These are phyloP conservation scores for Diabrotica virgifera DNA, from an alignment of 1,140 invertebrate species.

Conservation along the genomic window DNA sequence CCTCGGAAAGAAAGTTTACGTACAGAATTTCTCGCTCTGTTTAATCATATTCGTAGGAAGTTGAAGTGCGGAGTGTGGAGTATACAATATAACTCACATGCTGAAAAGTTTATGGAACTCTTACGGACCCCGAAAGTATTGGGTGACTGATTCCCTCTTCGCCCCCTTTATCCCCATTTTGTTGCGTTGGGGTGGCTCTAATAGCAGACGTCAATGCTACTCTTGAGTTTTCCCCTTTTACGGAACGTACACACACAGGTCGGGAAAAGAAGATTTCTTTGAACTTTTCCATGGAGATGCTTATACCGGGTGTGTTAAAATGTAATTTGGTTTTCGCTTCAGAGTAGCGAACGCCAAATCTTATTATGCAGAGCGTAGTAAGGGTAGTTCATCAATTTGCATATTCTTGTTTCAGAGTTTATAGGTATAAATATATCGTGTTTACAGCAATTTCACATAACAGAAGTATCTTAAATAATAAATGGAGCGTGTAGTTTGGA, in stretches of 20 bases:
- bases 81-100: constrained; percentile 3
- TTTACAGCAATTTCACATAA: too few species aligned
- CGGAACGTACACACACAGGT: constrained; percentile 1
- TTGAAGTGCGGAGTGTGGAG: constrained; percentile 1
- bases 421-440: too few species aligned
- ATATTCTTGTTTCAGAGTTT: too few species aligned
- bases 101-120: background rate
- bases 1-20: constrained; percentile 1
- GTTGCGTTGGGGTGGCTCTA: background rate
- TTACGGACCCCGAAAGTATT: constrained; percentile 1
- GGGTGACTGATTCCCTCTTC: background rate
- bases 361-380: too few species aligned
- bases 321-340: too few species aligned
- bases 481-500: too few species aligned
- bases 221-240: constrained; percentile 2
- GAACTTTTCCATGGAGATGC: background rate
- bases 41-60: background rate
- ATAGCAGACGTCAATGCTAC: constrained; percentile 1
- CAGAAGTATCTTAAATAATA: too few species aligned
- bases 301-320: too few species aligned
- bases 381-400: too few species aligned
- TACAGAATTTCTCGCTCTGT: background rate
- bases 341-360: too few species aligned
- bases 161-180: constrained; percentile 1
- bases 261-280: background rate